phyloP scores from a whole-genome alignment of 2,113 vertebrate species.

The Chitala chitala region DNA sequence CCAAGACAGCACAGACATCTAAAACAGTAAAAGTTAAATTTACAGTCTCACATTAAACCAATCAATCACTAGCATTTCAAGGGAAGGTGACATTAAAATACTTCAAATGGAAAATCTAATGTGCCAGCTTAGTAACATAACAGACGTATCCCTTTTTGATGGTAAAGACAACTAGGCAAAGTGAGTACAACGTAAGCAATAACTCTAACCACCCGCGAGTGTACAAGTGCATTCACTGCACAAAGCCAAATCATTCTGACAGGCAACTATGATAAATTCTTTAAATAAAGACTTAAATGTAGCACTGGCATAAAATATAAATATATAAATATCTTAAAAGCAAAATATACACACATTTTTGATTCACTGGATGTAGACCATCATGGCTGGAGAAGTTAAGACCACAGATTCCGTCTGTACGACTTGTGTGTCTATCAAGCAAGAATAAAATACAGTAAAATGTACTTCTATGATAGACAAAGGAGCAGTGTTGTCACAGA shows the following conservation, averaged over 20 bases:
- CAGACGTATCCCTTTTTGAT: no score
- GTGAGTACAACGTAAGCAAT: no score
- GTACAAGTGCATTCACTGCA: background rate
- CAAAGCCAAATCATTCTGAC: background rate
- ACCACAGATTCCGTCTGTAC: background rate
- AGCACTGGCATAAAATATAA: no score
- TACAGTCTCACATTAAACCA: background rate
- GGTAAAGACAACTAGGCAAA: no score
- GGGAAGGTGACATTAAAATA: no score
- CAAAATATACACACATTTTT: no score
- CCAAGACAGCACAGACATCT: background rate
- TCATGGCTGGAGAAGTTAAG: background rate
- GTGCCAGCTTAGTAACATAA: background rate
- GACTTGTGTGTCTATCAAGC: background rate
- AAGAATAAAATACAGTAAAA: no score
- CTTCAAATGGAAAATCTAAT: background rate
- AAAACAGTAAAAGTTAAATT: no score
- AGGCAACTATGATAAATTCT: background rate
- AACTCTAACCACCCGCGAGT: background rate
- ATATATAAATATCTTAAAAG: no score
- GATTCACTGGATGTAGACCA: background rate
- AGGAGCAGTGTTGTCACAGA: no score
- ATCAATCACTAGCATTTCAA: no score
- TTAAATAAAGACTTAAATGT: slow-evolving; percentile 10
- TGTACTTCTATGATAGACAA: no score